phyloP scores from a whole-genome alignment of 2,113 vertebrate genomes.

The Hippocampus comes region DNA sequence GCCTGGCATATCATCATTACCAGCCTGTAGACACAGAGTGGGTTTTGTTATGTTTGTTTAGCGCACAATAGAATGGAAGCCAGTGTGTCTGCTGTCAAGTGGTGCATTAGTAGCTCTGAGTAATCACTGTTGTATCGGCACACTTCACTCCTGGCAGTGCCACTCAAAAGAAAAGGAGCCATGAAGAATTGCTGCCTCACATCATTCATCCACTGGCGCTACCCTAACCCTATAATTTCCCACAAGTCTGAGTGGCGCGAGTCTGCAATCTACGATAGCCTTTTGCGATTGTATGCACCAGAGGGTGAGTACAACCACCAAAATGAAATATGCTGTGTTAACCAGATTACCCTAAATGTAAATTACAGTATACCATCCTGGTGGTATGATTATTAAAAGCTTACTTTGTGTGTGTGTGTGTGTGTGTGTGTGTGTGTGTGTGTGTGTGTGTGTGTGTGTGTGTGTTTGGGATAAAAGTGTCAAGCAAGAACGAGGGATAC shows the following conservation, averaged over 20 bases:
- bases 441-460: no score
- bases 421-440: no score
- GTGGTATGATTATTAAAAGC: background rate
- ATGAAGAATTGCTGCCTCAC: slow-evolving; percentile 57
- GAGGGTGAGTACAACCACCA: background rate
- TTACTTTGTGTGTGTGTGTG: no score
- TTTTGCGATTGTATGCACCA: slow-evolving; percentile 20
- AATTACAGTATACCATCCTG: background rate
- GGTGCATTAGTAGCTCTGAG: slow-evolving; percentile 42
- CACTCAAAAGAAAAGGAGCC: slow-evolving; percentile 58
- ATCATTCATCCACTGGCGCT: slow-evolving; percentile 50
- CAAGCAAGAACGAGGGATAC: no score
- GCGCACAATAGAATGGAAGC: slow-evolving; percentile 12
- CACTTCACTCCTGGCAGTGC: slow-evolving; percentile 53
- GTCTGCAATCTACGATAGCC: slow-evolving; percentile 16
- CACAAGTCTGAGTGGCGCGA: slow-evolving; percentile 40
- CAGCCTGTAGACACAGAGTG: background rate
- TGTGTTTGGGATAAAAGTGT: no score
- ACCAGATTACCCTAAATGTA: background rate
- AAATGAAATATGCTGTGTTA: background rate
- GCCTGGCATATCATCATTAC: background rate
- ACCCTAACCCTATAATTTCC: slow-evolving; percentile 49
- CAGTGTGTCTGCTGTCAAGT: slow-evolving; percentile 27
- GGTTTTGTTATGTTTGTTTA: background rate
- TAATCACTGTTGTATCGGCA: slow-evolving; percentile 46